Percentiles rank a stretch among this genome's conserved stretches.
Conservation (phyloP, 2,113 vertebrate genomes). For the Corythornis vintsioides region DNA sequence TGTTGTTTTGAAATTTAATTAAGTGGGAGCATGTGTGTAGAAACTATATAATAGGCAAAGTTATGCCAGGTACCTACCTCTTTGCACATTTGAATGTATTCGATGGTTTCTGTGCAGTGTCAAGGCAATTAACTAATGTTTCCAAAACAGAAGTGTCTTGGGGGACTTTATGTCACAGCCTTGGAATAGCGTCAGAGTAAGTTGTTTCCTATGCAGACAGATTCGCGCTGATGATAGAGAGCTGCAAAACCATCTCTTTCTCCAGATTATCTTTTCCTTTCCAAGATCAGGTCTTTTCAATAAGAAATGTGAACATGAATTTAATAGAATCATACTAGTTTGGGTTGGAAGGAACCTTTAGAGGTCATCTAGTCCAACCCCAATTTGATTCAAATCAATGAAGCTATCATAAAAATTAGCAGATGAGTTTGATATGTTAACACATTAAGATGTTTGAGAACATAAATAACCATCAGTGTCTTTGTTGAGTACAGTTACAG, state of each 20-base stretch:
- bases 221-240: neutral
- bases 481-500: neutral
- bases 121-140: neutral
- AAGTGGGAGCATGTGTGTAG: neutral
- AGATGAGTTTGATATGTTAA: neutral
- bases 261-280: neutral
- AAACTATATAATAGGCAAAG: neutral
- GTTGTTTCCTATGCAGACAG: neutral
- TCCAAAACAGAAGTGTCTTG: neutral
- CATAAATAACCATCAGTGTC: neutral
- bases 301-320: neutral
- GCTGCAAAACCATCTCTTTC: neutral
- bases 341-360: neutral
- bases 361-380: neutral
- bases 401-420: neutral
- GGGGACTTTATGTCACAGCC: neutral
- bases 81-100: accelerated
- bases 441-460: neutral
- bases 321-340: neutral
- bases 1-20: neutral
- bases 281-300: neutral
- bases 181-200: neutral
- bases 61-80: neutral
- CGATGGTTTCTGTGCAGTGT: neutral
- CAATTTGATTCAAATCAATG: neutral